A percentile compares a stretch with the other conserved stretches of the same genome.
Evolutionary conservation across 2,888 invertebrate genomes (phyloP).

Genomic region (Clepsis dumicolana): DNA sequence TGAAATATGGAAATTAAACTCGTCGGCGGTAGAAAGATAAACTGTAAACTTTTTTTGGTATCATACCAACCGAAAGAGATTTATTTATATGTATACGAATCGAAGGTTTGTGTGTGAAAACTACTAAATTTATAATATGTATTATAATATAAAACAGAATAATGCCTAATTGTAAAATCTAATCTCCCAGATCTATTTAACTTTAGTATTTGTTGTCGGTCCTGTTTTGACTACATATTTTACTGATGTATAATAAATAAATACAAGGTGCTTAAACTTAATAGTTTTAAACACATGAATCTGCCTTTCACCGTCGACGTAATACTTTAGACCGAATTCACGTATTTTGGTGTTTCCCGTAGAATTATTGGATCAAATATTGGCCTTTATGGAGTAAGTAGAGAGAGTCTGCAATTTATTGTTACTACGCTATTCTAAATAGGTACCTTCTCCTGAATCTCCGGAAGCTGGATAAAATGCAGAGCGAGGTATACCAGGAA

Average conservation of each 20-base stretch:
- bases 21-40: not conserved
- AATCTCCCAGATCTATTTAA: too few species aligned
- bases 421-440: slow-evolving; percentile 2
- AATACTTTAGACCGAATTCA: not conserved
- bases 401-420: not conserved
- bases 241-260: not conserved
- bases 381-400: not conserved
- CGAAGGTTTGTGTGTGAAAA: too few species aligned
- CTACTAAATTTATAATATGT: too few species aligned
- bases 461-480: not conserved
- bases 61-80: too few species aligned
- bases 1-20: not conserved
- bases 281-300: not conserved
- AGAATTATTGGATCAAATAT: not conserved
- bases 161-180: too few species aligned
- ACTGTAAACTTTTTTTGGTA: not conserved
- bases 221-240: too few species aligned
- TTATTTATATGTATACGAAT: too few species aligned
- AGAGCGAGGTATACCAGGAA: not conserved
- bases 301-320: not conserved
- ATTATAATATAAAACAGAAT: too few species aligned
- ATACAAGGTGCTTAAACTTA: too few species aligned
- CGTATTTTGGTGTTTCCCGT: not conserved
- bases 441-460: not conserved
- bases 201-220: too few species aligned